Conservation (phyloP, 1,140 invertebrate species). For the Heliconius hewitsoni region DNA sequence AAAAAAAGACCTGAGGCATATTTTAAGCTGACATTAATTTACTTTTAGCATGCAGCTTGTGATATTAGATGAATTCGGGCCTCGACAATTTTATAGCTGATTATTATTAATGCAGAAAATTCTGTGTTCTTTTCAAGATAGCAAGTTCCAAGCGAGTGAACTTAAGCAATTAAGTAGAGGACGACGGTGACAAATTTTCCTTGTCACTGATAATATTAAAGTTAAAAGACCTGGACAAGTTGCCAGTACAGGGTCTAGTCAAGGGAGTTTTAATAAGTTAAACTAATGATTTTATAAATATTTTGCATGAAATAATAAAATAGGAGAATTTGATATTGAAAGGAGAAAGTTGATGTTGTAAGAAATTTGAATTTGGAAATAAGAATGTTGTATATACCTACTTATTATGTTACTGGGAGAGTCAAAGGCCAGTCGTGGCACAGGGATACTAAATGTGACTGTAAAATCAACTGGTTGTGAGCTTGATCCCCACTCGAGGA, state of each 20-base stretch:
- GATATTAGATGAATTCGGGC: background rate
- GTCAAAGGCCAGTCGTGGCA: no score
- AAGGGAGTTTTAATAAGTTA: background rate
- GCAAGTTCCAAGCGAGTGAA: conserved; percentile 36
- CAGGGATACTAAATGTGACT: no score
- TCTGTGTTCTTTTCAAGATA: conserved; percentile 33
- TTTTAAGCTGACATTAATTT: background rate
- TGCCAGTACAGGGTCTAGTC: conserved; percentile 1
- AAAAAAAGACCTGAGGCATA: no score
- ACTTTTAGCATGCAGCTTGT: background rate
- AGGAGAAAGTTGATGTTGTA: no score
- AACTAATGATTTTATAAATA: background rate
- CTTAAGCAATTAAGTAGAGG: conserved; percentile 45
- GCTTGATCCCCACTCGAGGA: no score
- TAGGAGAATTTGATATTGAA: no score
- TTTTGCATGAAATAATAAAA: no score
- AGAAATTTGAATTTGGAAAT: no score
- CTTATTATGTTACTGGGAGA: no score
- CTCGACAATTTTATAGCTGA: conserved; percentile 17
- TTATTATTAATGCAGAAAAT: conserved; percentile 32
- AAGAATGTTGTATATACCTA: no score
- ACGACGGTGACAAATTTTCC: conserved; percentile 42
- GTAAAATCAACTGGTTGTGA: no score
- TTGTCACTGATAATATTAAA: conserved; percentile 34
- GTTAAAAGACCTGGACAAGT: conserved; percentile 24